Evolutionary conservation across 2,797 vertebrate genomes (phyloP), one percentile per base, ranked within the genome.

Genomic region (Microchirus variegatus): DNA sequence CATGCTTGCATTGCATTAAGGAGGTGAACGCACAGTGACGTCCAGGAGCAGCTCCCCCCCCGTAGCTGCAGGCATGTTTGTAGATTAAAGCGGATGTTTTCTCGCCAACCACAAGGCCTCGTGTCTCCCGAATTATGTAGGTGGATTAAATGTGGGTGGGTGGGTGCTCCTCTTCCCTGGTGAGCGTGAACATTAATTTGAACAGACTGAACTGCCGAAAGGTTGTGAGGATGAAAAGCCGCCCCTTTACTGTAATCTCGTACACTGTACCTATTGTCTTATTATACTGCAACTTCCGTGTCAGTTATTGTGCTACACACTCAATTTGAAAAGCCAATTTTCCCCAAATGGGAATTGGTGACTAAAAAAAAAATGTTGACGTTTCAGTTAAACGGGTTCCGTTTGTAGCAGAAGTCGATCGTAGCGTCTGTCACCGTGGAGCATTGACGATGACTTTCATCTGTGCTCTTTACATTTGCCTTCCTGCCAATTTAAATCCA

Each of bases 391-490:
- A 47, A 10, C 49, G 55, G 38, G 9, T 54, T 77, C 45, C 17
- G 17, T 73, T 46, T 67, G 49, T 35, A 56, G 66, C 75, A 46
- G 52, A 51, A 68, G 55, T 61, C 62, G 60, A 81, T 52, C 7
- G 14, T 38, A 50, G 55, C 15, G 26, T 38, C 54, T 66, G 77
- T 81, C 80, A 79, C 58, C 64, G 78, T 73, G 73, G 73, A 78
- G 71, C 77, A 54, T 36, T 72, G 75, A 73, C 53, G 42, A 66
- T 64, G 75, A 80, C 41, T 77, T 87, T 83, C 68, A 73, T 81
- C 80, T 82, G 61, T 74, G 73, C 73, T 84, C 79, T 84, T 87
- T 68, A 80, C 83, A 82, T 88, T 87, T 86, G 75, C 80, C 77
- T 87, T 77, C 75, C 60, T 73, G 81, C 79, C 81, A 73, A 72